Evolutionary conservation across 2,888 invertebrate species (phyloP).

Genomic region (Acanthoscelides obtectus): DNA sequence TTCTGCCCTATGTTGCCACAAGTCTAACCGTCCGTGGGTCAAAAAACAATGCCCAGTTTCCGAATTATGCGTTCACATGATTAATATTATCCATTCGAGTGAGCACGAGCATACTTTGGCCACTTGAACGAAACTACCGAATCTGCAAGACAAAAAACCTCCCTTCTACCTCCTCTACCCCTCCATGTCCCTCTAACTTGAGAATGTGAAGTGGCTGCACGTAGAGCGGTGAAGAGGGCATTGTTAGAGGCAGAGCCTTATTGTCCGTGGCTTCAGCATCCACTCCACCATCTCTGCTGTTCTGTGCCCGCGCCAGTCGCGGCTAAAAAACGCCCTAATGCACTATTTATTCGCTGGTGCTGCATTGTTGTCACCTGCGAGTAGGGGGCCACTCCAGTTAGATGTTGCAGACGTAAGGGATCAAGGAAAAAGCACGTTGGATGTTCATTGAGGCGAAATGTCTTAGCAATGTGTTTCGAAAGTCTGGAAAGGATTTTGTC

Average conservation of each 20-base stretch:
- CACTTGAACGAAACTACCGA: not conserved
- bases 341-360: conserved; percentile 32
- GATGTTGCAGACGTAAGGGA: not conserved
- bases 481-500: too few species aligned
- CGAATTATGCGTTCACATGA: not conserved
- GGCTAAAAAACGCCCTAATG: conserved; percentile 36
- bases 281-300: not conserved
- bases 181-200: not conserved
- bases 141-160: not conserved
- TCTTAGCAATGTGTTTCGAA: not conserved
- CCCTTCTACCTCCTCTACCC: conserved; percentile 3
- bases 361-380: not conserved
- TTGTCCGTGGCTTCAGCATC: not conserved
- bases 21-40: too few species aligned
- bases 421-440: not conserved
- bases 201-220: conserved; percentile 9
- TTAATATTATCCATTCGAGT: not conserved
- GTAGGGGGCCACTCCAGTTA: not conserved
- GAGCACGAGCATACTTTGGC: not conserved
- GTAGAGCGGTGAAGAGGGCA: conserved; percentile 1
- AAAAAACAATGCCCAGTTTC: not conserved
- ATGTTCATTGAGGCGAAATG: not conserved
- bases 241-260: not conserved
- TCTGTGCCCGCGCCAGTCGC: conserved; percentile 29
- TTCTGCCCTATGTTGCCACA: too few species aligned